These are phyloP conservation scores for Tribolium freemani DNA, from an alignment of 2,888 invertebrate genomes.

Conservation along the genomic window DNA sequence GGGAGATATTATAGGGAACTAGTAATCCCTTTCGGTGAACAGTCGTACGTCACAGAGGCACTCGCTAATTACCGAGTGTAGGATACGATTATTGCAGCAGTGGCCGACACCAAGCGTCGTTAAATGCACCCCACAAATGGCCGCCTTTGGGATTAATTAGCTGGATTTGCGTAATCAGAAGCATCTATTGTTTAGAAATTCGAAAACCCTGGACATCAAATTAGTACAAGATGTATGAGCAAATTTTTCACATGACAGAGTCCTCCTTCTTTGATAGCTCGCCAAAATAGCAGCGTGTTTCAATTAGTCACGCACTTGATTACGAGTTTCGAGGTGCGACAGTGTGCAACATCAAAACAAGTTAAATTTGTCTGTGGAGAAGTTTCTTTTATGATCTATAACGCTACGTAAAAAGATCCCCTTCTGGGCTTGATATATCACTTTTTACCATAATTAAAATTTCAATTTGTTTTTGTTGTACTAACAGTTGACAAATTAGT, in stretches of 20 bases:
- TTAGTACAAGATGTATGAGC: background rate
- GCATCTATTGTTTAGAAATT: background rate
- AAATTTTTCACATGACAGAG: slow-evolving; percentile 43
- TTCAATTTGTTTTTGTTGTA: slow-evolving; percentile 36
- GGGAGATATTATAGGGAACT: slow-evolving; percentile 57
- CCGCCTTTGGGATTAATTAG: slow-evolving; percentile 23
- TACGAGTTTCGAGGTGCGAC: slow-evolving; percentile 45
- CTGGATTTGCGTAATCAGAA: slow-evolving; percentile 18
- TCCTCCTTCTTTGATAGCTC: slow-evolving; percentile 58
- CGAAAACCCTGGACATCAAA: background rate
- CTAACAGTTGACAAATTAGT: slow-evolving; percentile 36
- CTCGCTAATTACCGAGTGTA: slow-evolving; percentile 59
- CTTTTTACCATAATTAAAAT: slow-evolving; percentile 39
- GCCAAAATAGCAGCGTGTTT: slow-evolving; percentile 56
- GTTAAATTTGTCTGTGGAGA: slow-evolving; percentile 53
- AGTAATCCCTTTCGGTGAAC: slow-evolving; percentile 59
- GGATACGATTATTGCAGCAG: slow-evolving; percentile 53
- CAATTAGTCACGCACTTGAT: slow-evolving; percentile 63
- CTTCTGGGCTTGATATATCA: slow-evolving; percentile 18
- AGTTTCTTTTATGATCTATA: slow-evolving; percentile 33
- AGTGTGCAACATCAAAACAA: slow-evolving; percentile 54
- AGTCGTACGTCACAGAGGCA: slow-evolving; percentile 59
- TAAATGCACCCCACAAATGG: slow-evolving; percentile 26
- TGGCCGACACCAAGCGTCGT: slow-evolving; percentile 17
- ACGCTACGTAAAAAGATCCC: slow-evolving; percentile 16